Evolutionary conservation across 2,888 invertebrate species (phyloP).

Genomic region (Alentia gelatinosa): DNA sequence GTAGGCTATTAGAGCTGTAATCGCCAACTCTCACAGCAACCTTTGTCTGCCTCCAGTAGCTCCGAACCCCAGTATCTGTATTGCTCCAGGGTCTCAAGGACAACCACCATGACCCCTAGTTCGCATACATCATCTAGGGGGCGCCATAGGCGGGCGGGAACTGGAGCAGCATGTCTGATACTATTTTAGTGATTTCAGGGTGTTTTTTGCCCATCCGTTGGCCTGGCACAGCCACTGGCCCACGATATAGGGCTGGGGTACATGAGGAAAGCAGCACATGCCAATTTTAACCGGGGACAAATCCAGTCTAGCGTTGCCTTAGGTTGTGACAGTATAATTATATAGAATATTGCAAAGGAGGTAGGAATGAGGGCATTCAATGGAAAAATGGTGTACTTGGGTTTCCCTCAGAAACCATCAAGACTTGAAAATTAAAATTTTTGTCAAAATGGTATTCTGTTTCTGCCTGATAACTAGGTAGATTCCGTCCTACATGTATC

Average conservation of each 20-base stretch:
- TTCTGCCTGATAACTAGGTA: too few species aligned
- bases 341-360: too few species aligned
- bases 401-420: too few species aligned
- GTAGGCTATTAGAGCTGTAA: background rate
- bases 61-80: background rate
- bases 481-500: too few species aligned
- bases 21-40: background rate
- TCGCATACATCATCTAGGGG: conserved; percentile 8
- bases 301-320: background rate
- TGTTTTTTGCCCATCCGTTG: background rate
- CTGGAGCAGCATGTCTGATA: conserved; percentile 34
- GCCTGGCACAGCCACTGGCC: background rate
- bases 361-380: too few species aligned
- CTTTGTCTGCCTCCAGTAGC: background rate
- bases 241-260: background rate
- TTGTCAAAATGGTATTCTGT: too few species aligned
- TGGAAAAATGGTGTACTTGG: too few species aligned
- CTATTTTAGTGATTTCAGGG: conserved; percentile 30
- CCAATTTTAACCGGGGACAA: background rate
- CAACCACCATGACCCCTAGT: background rate
- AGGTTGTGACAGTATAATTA: too few species aligned
- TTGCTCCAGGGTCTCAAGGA: conserved; percentile 11
- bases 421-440: too few species aligned
- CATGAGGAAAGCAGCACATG: background rate
- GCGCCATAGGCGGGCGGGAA: background rate